Base-by-base conservation (phyloP, 2,888 invertebrate species). In the Phragmatobia fuliginosa region DNA sequence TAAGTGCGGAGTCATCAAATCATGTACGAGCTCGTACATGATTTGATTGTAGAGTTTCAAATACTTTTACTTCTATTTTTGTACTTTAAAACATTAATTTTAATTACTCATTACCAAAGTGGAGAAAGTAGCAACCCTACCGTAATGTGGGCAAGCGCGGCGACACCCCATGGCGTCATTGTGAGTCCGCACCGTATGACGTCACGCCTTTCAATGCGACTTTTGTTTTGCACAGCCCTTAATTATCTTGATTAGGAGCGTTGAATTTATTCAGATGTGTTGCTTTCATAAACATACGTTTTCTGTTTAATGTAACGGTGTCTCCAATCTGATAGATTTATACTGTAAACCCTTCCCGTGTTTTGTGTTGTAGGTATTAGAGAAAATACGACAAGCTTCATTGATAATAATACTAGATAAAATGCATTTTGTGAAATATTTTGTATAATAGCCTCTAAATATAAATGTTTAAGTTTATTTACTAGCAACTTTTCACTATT, bases 221-320 rank as follows among this genome's bases (percentile, higher is more conserved):
- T 90, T 88, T 90, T 92, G 90, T 92, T 90, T 90, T 80, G 88
- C 85, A 82, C 88, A 85, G 82, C 87, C 88, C 92, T 91, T 92
- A 91, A 93, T 93, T 92, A 93, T 90, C 87, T 90, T 91, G 90
- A 93, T 92, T 92, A 88, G 83, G 81, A 84, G 78, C 83, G 83
- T 84, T 78, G 76, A 83, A 86, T 85, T 80, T 82, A 68, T 75
- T 74, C 67, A 73, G 62, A 72, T 71, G 66, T 61, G 67, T 63
- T 45, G 68, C 71, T 73, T 77, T 77, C 65, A 76, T 41, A 41
- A 69, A 71, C 72, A 67, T 61, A 45, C 10, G 38, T 32, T 36
- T 70, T 70, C 41, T 4, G 25, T 31, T 66, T 36, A 70, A 10
- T 31, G 56, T 60, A 36, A 41, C 62, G 11, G 10, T n/a, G 41